Conservation (phyloP, 64 coral and sea anemone species). For the Catalaphyllia jardinei region DNA sequence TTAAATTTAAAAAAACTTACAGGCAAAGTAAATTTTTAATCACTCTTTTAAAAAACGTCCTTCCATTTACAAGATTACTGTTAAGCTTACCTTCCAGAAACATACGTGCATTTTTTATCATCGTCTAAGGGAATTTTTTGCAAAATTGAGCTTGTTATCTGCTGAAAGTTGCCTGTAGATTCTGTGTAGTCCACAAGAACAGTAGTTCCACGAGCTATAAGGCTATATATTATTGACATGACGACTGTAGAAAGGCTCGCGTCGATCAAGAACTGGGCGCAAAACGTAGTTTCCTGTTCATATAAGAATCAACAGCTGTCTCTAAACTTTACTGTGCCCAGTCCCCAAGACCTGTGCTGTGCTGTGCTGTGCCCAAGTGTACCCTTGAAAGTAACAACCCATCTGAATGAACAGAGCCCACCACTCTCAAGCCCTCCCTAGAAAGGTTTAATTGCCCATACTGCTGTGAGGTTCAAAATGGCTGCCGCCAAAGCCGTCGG, state of each 20-base stretch:
- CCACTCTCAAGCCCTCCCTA: too few relatives aligned
- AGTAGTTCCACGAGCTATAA: constrained; percentile 84
- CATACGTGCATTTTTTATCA: constrained; percentile 93
- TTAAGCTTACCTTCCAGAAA: constrained; percentile 80
- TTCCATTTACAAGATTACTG: too few relatives aligned
- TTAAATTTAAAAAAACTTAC: too few relatives aligned
- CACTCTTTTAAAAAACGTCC: too few relatives aligned
- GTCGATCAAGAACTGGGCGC: too few relatives aligned
- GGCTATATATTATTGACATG: constrained; percentile 95
- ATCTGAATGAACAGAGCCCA: too few relatives aligned
- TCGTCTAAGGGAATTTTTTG: constrained; percentile 73
- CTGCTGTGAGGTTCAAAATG: too few relatives aligned
- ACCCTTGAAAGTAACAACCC: too few relatives aligned
- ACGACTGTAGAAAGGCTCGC: neutral
- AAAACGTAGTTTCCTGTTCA: neutral
- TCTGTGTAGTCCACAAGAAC: constrained; percentile 96
- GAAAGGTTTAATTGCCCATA: too few relatives aligned
- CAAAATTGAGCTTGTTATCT: constrained; percentile 82
- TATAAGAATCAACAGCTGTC: neutral
- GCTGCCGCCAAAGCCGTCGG: too few relatives aligned
- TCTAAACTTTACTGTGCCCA: neutral
- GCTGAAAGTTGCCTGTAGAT: constrained; percentile 91
- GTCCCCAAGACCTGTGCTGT: neutral
- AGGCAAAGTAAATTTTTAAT: too few relatives aligned
- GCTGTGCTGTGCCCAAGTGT: too few relatives aligned